Evolutionary conservation across 2,797 vertebrate species (phyloP), one percentile per base, ranked within the genome.

Genomic region (Amblyopsis hoosieri): DNA sequence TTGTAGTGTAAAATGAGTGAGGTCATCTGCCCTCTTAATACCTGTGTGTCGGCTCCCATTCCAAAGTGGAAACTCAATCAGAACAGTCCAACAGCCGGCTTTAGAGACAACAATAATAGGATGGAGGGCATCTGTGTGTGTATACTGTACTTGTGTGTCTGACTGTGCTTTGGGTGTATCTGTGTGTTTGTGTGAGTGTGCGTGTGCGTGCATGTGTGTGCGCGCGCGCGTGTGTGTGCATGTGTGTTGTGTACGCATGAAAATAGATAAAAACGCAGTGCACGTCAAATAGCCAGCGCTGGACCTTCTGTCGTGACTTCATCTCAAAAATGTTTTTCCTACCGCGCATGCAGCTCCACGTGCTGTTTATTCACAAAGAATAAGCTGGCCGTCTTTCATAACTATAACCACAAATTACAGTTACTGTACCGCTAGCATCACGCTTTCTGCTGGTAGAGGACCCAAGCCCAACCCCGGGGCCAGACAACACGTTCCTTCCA

Each of bases 401-500:
- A 87, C 83, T 88, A 66, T 62, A 69, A 71, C 79, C 81, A 71
- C 82, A 85, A 89, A 90, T 91, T 88, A 90, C 71, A 84, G 88
- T 69, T 77, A 71, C 74, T 50, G 52, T 77, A 71, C 73, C 52
- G 52, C 48, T 64, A 76, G 81, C 82, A 68, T 68, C 57, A 46
- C 70, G 80, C 73, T 71, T 82, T 85, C 79, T 78, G 69, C 45
- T 29, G 75, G 61, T 59, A 64, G 54, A 60, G 33, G 70, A 81
- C 71, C 79, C 76, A 76, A 79, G 56, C 78, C 79, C 45, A 11
- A 60, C 80, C 74, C 49, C 68, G 31, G 62, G 60, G 72, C 79
- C 83, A 66, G 87, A 84, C 82, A 79, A 69, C 86, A 65, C 82
- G 87, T 88, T 91, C 80, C 87, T 86, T 87, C 84, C 83, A 85